These are phyloP conservation scores for Cataglyphis livida DNA, from an alignment of 2,888 invertebrate species.

Conservation along the genomic window DNA sequence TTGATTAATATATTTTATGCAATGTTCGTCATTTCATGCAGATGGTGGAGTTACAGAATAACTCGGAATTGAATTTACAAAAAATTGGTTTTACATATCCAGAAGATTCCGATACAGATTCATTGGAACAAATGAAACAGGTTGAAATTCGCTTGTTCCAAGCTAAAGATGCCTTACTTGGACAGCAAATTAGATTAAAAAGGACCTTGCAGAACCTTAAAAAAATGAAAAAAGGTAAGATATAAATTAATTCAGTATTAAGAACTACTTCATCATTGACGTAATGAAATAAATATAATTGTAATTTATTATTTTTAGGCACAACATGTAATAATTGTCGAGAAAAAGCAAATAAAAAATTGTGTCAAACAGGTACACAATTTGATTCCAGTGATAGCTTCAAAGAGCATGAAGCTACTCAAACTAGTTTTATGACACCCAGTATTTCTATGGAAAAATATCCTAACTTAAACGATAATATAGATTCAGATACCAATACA, in stretches of 20 bases:
- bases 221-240: slow-evolving; percentile 83
- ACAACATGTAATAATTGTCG: slow-evolving; percentile 76
- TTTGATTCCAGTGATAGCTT: slow-evolving; percentile 78
- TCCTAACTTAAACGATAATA: slow-evolving; percentile 81
- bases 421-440: slow-evolving; percentile 78
- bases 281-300: neutral
- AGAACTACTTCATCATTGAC: neutral
- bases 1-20: slow-evolving; percentile 4
- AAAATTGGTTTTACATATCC: slow-evolving; percentile 89
- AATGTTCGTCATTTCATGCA: slow-evolving; percentile 80
- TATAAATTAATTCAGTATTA: neutral
- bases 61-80: slow-evolving; percentile 87
- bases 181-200: slow-evolving; percentile 89
- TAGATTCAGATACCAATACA: slow-evolving; percentile 86
- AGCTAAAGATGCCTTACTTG: slow-evolving; percentile 88
- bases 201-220: slow-evolving; percentile 85
- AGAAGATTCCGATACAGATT: slow-evolving; percentile 88
- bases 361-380: slow-evolving; percentile 81
- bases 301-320: slow-evolving; percentile 65
- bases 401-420: slow-evolving; percentile 79
- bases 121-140: slow-evolving; percentile 89
- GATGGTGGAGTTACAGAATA: slow-evolving; percentile 89
- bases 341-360: slow-evolving; percentile 78
- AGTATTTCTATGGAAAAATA: slow-evolving; percentile 78
- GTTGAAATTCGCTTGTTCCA: slow-evolving; percentile 89